Base-by-base conservation (phyloP, 1,140 invertebrate species). In the Pteromalus puparum region DNA sequence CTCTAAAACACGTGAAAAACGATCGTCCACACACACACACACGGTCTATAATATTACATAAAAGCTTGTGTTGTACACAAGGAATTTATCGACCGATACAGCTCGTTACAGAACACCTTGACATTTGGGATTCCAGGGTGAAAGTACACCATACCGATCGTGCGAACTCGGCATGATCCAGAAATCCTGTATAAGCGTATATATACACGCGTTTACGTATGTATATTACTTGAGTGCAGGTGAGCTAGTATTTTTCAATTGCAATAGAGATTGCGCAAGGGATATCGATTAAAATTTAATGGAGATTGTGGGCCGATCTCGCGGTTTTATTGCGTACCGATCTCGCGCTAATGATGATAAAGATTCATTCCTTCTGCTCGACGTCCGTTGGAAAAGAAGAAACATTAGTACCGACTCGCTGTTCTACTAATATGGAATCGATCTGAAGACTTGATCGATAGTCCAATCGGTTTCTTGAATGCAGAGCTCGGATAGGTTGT, bases 121-220 rank as follows among this genome's bases (percentile, higher is more conserved):
- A 89, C 88, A 88, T 89, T 89, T 89, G 87, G 87, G 85, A 89
- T 87, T 88, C 87, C 87, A 88, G 87, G 86, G 88, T 88, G 87
- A 89, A 89, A 89, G 87, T 88, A 87, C 86, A 61, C 15, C 21
- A 1, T 61, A 21, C 48, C 24, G 75, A 83, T 87, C 85, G 87
- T 87, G 86, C 85, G 85, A 89, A 87, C 86, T 83, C 74, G 76
- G 83, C 85, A 81, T 75, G 61, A 83, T 83, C 46, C 75, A 72
- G 82, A 21, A 83, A 83, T 78, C 18, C 26, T 61, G 30, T 26
- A 6, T 34, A 34, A 81, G 73, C 48, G n/a, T n/a, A n/a, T n/a
- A n/a, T n/a, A n/a, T 72, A 46, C 42, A 0, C n/a, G 24, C 24
- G 12, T 4, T 28, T 72, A 72, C 13, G 13, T 72, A 72, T 18